Conservation (phyloP, 2,888 invertebrate genomes). For the Dysmachus trigonus region DNA sequence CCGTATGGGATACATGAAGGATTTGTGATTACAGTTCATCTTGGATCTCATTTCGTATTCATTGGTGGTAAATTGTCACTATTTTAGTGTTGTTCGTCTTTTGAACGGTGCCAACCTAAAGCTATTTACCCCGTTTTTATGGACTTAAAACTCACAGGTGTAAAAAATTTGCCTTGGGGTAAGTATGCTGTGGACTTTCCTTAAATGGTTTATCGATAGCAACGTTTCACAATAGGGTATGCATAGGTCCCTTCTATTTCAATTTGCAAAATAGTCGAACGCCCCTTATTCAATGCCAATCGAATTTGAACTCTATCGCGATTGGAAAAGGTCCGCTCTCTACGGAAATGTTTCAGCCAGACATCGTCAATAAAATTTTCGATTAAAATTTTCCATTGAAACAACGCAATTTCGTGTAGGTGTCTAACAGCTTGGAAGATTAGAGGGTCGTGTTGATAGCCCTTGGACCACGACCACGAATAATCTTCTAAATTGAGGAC, state of each 20-base stretch:
- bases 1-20: slow-evolving; percentile 59
- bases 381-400: background rate
- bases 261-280: background rate
- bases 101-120: too few species aligned
- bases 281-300: background rate
- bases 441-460: background rate
- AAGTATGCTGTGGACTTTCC: background rate
- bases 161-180: background rate
- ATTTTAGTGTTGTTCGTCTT: background rate
- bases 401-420: background rate
- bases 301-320: background rate
- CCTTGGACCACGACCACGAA: background rate
- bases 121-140: background rate
- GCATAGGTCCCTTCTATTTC: background rate
- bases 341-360: background rate
- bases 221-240: background rate
- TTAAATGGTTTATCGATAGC: background rate
- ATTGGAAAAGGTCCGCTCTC: background rate
- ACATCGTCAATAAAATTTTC: background rate
- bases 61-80: background rate
- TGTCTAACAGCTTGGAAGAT: background rate
- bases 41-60: slow-evolving; percentile 2
- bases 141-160: background rate
- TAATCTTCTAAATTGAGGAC: background rate
- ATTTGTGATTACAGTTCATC: slow-evolving; percentile 28